Percentiles rank a stretch among this genome's conserved stretches.
phyloP scores from a whole-genome alignment of 2,797 vertebrate genomes.

The Dendrocincla tyrannina region DNA sequence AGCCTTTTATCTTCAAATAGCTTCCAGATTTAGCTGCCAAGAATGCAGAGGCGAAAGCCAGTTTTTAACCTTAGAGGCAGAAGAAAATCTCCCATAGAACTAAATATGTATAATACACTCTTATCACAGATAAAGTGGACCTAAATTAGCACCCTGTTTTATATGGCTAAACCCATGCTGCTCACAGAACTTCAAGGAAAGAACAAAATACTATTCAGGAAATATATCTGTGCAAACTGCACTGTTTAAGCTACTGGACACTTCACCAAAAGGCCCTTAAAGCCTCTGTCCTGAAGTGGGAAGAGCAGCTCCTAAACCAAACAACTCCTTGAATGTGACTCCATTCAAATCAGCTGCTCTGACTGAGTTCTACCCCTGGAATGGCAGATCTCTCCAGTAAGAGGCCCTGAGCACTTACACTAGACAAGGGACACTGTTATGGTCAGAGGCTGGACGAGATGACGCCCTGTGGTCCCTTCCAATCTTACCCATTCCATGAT shows the following conservation, averaged over 20 bases:
- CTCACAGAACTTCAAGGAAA: not conserved
- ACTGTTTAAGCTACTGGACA: not conserved
- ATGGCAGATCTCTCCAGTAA: not conserved
- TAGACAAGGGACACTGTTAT: not conserved
- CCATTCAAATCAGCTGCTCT: not conserved
- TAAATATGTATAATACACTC: not conserved
- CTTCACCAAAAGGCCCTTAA: not conserved
- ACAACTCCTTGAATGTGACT: not conserved
- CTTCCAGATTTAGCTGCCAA: not conserved
- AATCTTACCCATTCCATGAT: not conserved
- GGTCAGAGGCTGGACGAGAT: not conserved
- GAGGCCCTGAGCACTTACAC: not conserved
- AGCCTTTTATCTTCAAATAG: not conserved
- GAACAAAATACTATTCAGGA: not conserved
- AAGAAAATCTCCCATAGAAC: not conserved
- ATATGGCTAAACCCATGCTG: not conserved
- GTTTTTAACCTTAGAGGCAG: not conserved
- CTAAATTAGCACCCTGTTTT: not conserved
- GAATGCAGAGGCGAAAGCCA: not conserved
- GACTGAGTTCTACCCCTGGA: not conserved
- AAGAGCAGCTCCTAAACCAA: not conserved
- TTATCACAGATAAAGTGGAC: not conserved
- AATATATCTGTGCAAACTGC: not conserved
- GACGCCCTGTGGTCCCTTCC: not conserved
- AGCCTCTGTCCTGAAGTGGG: not conserved